Evolutionary conservation across 1,140 invertebrate species (phyloP).

Genomic region (Scylla paramamosain): DNA sequence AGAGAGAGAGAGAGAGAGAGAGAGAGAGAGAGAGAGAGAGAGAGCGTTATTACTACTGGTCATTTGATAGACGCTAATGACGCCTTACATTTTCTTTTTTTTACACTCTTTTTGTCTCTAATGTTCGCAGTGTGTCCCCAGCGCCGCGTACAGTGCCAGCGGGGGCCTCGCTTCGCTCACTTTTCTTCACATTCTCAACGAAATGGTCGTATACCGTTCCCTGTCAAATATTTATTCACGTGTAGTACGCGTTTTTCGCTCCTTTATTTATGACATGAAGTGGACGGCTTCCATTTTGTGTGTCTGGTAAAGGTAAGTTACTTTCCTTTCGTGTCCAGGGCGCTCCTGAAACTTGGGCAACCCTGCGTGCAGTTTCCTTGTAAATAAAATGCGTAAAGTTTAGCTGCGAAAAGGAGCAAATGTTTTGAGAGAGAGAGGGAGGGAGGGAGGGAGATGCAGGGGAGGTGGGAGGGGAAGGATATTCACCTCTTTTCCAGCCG

Average conservation of each 20-base stretch:
- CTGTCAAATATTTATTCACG: no score
- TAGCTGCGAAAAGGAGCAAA: background rate
- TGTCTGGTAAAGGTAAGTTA: no score
- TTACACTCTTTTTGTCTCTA: background rate
- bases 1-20: background rate
- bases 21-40: background rate
- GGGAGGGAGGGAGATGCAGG: no score
- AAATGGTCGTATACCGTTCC: no score
- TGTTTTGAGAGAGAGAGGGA: background rate
- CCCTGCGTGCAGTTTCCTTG: background rate
- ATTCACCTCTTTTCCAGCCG: background rate
- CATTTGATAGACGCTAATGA: constrained; percentile 23
- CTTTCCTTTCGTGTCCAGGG: no score
- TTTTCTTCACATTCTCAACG: no score
- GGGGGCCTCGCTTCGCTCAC: no score
- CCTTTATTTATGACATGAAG: no score
- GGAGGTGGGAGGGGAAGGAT: background rate
- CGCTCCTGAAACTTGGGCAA: background rate
- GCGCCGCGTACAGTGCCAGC: no score
- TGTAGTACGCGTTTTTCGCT: no score
- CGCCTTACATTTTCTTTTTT: background rate
- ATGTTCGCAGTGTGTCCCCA: no score
- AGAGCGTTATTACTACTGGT: background rate
- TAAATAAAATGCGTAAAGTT: constrained; percentile 16
- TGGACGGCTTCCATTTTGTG: no score